phyloP scores from a whole-genome alignment of 1,140 invertebrate species.

The Drosophila miranda region DNA sequence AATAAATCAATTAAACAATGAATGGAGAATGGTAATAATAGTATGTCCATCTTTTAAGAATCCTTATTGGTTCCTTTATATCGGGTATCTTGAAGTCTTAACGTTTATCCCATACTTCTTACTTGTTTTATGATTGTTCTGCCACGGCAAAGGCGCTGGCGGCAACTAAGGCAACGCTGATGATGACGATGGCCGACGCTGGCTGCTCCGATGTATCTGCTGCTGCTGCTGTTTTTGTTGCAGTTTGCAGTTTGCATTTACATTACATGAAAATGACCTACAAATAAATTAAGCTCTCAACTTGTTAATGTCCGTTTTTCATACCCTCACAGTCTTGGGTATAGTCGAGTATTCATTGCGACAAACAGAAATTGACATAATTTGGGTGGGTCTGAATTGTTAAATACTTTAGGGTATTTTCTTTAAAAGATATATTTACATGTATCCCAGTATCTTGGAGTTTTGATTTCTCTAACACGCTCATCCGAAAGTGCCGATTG shows the following conservation, averaged over 20 bases:
- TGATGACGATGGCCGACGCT: conserved; percentile 21
- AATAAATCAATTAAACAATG: no score
- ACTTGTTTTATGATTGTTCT: conserved; percentile 49
- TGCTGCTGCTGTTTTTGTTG: conserved; percentile 30
- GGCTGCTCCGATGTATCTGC: conserved; percentile 1
- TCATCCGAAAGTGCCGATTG: no score
- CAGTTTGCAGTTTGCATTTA: conserved; percentile 47
- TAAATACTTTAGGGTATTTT: no score
- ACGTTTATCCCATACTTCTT: neutral
- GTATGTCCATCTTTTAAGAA: no score
- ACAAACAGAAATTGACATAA: no score
- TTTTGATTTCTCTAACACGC: neutral
- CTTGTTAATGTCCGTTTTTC: conserved; percentile 36
- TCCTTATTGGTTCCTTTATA: no score
- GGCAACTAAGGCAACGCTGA: neutral
- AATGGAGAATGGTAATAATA: no score
- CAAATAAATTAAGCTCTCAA: conserved; percentile 65
- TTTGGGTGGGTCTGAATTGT: no score
- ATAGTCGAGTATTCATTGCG: neutral
- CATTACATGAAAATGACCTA: conserved; percentile 75
- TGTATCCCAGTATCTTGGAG: no score
- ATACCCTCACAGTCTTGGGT: conserved; percentile 13
- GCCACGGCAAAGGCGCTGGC: conserved; percentile 23
- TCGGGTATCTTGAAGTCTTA: no score
- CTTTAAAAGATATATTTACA: no score